Evolutionary conservation across 53 echinoderm and acorn worm genomes (phyloP).

Genomic region (Hippasteria phrygiana): DNA sequence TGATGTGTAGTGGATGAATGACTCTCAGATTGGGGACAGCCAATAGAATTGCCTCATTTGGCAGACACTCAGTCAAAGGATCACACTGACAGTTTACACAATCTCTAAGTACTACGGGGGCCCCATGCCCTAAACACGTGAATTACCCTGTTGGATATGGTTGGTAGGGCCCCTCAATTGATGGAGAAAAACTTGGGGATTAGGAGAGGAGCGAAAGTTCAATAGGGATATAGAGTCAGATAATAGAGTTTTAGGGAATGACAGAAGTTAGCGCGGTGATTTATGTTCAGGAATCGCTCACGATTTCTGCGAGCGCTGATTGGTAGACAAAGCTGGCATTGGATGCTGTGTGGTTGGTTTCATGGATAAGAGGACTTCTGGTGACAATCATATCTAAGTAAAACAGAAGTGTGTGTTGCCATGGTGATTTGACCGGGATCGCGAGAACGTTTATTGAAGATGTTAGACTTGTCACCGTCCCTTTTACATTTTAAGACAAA

Average conservation of each 20-base stretch:
- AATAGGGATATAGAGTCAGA: not conserved
- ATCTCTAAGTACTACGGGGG: not conserved
- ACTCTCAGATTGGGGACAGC: not conserved
- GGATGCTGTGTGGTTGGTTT: not conserved
- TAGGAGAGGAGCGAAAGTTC: not conserved
- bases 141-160: not conserved
- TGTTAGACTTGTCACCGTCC: too few species aligned
- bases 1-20: slow-evolving; percentile 7
- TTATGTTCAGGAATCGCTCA: not conserved
- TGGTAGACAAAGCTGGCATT: not conserved
- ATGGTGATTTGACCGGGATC: not conserved
- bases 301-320: not conserved
- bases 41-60: slow-evolving; percentile 6
- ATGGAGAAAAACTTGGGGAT: not conserved
- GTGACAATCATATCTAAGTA: not conserved
- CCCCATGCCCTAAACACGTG: not conserved
- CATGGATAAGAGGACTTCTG: not conserved
- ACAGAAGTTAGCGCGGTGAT: not conserved
- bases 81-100: slow-evolving; percentile 9
- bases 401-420: not conserved
- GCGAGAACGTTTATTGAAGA: too few species aligned
- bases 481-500: too few species aligned
- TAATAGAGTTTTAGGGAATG: not conserved
- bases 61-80: slow-evolving; percentile 26
- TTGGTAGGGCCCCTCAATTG: not conserved